Evolutionary conservation across 2,797 vertebrate genomes (phyloP).

Genomic region (Clarias platycephalus): DNA sequence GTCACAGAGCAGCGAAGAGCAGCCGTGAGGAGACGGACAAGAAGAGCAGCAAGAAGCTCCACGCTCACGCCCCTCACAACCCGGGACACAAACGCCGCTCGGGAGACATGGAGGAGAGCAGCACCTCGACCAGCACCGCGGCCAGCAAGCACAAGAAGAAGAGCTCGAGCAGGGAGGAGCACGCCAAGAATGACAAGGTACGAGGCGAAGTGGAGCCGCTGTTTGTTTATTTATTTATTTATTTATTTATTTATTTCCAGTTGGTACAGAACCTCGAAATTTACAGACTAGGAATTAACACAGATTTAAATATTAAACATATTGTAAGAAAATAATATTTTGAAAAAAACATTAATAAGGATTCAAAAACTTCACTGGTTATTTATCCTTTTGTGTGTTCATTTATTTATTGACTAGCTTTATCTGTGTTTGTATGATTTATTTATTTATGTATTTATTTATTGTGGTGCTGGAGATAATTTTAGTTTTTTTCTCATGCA

Average conservation of each 20-base stretch:
- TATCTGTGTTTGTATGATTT: background rate
- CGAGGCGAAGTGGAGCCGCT: background rate
- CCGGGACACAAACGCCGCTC: conserved; percentile 65
- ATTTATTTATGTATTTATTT: background rate
- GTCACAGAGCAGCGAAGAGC: conserved; percentile 52
- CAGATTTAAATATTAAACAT: no score
- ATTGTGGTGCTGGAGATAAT: background rate
- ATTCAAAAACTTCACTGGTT: no score
- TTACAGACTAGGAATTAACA: no score
- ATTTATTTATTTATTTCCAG: background rate
- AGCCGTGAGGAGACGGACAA: conserved; percentile 64
- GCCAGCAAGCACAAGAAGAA: conserved; percentile 64
- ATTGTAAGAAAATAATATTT: no score
- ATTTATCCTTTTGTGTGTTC: background rate
- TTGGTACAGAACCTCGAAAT: no score
- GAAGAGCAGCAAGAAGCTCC: conserved; percentile 66
- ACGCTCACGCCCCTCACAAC: conserved; percentile 31
- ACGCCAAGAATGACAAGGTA: conserved; percentile 72
- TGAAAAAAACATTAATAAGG: no score
- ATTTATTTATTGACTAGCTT: background rate
- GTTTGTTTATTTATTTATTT: background rate
- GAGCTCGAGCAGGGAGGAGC: conserved; percentile 69
- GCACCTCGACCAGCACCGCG: background rate
- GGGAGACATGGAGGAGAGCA: conserved; percentile 54
- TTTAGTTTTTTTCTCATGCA: background rate